Evolutionary conservation across 2,113 vertebrate genomes (phyloP), one percentile per base, ranked within the genome.

Genomic region (Rattus rattus): DNA sequence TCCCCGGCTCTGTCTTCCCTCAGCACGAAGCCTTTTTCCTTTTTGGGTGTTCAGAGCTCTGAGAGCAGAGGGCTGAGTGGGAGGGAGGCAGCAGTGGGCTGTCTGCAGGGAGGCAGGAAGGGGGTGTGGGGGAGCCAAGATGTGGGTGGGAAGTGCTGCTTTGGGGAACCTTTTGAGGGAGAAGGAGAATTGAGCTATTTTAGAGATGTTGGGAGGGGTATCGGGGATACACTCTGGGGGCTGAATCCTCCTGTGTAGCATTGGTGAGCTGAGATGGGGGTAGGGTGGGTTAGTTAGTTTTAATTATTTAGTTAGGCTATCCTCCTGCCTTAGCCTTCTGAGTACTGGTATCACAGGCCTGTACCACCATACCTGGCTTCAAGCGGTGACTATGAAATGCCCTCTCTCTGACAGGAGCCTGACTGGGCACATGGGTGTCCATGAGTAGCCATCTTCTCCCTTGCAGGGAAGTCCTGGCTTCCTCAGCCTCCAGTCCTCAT

Each of bases 11-110:
- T 86, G 95, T 90, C 96, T 97, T 95, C 65, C 2, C 93, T 97
- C 96, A 94, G 96, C 89, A 93, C 83, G 86, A 85, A 97, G 63
- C 63, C 4, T 88, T 96, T 96, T 97, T 96, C 96, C 97, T 98
- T 97, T 97, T 97, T 96, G 96, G 96, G 97, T 94, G 96, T 96
- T 98, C 72, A 91, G 95, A 97, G 94, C 89, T 94, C 88, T 12
- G 94, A 72, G 70, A 94, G 95, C 94, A 47, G 96, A 93, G 96
- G 84, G 81, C 86, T 92, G 95, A 95, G 93, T 97, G 92, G 96
- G 96, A 97, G 97, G 88, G 88, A 96, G 95, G 90, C 52, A 81
- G 90, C 86, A 20, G 61, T 1, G 10, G 70, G 95, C 88, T 90
- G 96, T 81, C 91, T 83, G 87, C 52, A 52, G 80, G 88, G 91